These are phyloP conservation scores for Mus pahari DNA, from an alignment of 2,113 vertebrate genomes.

Conservation along the genomic window DNA sequence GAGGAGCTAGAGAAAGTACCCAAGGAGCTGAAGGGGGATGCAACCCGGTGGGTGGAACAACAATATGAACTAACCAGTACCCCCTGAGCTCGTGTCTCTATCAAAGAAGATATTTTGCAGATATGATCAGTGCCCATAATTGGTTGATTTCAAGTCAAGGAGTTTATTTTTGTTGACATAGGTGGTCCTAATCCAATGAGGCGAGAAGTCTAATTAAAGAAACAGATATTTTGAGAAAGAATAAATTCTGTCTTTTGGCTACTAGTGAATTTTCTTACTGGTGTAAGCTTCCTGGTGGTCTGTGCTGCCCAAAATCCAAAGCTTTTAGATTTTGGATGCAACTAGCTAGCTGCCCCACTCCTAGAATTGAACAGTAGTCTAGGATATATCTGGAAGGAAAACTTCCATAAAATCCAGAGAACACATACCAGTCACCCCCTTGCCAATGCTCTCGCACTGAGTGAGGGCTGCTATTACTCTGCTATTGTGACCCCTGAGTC, in stretches of 20 bases:
- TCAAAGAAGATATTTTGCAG: not conserved
- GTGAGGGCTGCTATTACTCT: too few relatives aligned
- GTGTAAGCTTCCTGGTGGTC: not conserved
- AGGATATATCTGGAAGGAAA: not conserved
- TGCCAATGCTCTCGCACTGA: not conserved
- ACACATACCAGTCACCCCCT: not conserved
- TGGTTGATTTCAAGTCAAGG: not conserved
- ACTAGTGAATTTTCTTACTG: not conserved
- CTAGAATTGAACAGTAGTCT: not conserved
- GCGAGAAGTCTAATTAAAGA: not conserved
- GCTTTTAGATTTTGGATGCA: not conserved
- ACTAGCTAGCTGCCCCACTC: rapidly evolving
- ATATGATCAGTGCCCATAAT: not conserved
- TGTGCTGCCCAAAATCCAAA: not conserved
- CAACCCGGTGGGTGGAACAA: too few relatives aligned
- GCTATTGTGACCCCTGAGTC: not conserved
- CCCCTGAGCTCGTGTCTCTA: too few relatives aligned
- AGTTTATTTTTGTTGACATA: not conserved
- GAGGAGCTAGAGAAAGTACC: too few relatives aligned
- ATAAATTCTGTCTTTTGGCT: not conserved
- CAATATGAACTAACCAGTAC: too few relatives aligned
- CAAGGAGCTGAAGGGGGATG: too few relatives aligned
- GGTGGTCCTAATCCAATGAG: not conserved
- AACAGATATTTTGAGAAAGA: not conserved
- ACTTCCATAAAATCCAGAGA: not conserved